Evolutionary conservation across 2,888 invertebrate genomes (phyloP), one percentile per base, ranked within the genome.

Genomic region (Microplitis deprimator): DNA sequence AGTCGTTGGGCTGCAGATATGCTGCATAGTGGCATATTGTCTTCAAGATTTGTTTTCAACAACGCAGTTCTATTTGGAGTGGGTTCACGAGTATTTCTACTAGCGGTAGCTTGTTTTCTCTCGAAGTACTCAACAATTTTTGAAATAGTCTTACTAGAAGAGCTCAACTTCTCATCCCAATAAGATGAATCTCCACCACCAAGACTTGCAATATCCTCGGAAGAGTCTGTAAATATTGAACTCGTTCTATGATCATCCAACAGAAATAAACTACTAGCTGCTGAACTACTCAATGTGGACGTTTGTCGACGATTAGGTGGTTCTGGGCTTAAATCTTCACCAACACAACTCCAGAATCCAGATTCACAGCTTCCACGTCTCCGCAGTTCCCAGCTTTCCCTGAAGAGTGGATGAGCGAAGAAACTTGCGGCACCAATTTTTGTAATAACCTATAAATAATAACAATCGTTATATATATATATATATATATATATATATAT

Each of bases 121-220:
- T 97, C 96, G 90, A 97, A 96, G 89, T 96, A 96, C 85, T 96
- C 96, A 40, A 97, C 96, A 83, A 96, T 96, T 86, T 94, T 94
- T 70, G 95, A 94, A 82, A 96, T 96, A 88, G 89, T 89, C 70
- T 89, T 89, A 77, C 87, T 89, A 64, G 89, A 88, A 0, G 89
- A 87, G 41, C 92, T 92, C 59, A 90, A 84, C 20, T 93, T 91
- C 80, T 94, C 94, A 85, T 94, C 95, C 92, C 93, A 93, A 85
- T 92, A 93, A 85, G 94, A 89, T 13, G 93, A 92, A 89, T 96
- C 96, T 0, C 95, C 95, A 77, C 95, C 95, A 0, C 94, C 94
- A 75, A 96, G 91, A 86, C 95, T 95, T 60, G 95, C 95, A 73
- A 96, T 94, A 89, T 96, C 96, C 88, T 96, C 96, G 65, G 95